A percentile compares a stretch with the other conserved stretches of the same genome.
These are phyloP conservation scores for Orthosia incerta DNA, from an alignment of 2,888 invertebrate species.

Conservation along the genomic window DNA sequence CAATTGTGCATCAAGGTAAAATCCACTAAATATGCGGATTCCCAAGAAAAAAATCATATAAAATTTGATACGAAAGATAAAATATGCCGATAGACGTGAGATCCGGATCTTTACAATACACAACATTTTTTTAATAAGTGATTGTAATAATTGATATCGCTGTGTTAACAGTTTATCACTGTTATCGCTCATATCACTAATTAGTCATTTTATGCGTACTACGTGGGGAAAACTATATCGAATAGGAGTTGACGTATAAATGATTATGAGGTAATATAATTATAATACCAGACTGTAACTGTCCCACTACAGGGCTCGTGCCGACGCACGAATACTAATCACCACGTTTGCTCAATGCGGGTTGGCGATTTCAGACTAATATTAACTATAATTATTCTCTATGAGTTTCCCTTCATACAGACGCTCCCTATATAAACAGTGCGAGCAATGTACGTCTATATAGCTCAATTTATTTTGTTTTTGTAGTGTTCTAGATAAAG, in stretches of 20 bases:
- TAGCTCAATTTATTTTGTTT: no score
- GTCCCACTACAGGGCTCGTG: no score
- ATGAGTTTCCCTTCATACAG: no score
- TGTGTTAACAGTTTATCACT: neutral
- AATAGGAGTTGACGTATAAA: neutral
- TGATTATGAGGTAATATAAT: neutral
- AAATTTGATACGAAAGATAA: conserved; percentile 5
- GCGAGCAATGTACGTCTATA: no score
- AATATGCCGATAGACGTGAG: neutral
- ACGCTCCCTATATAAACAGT: no score
- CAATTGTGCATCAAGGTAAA: conserved; percentile 7
- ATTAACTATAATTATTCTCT: no score
- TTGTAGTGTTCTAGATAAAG: no score
- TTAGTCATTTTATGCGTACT: conserved; percentile 20
- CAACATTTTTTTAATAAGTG: conserved; percentile 15
- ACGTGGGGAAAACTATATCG: conserved; percentile 14
- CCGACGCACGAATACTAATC: no score
- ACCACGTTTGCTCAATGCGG: no score
- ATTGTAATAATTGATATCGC: conserved; percentile 36
- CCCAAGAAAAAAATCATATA: conserved; percentile 4
- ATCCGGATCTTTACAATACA: conserved; percentile 31
- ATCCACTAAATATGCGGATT: neutral
- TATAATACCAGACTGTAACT: no score
- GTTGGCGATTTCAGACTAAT: no score
- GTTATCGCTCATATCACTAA: conserved; percentile 8